These are phyloP conservation scores for Mythimna lalbum DNA, from an alignment of 2,888 invertebrate species.

Conservation along the genomic window DNA sequence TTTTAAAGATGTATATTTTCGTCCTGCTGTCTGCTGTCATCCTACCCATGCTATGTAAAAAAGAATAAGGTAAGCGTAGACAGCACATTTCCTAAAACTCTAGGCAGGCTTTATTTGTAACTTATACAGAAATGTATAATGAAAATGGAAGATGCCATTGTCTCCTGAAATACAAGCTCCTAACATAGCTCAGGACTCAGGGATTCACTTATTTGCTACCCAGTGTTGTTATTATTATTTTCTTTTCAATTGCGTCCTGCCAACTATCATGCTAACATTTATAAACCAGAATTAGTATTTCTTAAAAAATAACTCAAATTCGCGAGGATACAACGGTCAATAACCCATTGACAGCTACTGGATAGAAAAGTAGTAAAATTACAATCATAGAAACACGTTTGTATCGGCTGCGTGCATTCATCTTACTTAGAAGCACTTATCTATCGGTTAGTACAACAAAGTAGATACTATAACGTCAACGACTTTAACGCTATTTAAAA, in stretches of 20 bases:
- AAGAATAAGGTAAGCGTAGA: too few species aligned
- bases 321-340: background rate
- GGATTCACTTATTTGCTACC: too few species aligned
- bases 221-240: too few species aligned
- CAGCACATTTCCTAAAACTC: too few species aligned
- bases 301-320: background rate
- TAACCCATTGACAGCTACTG: background rate
- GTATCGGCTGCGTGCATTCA: slow-evolving; percentile 2
- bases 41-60: too few species aligned
- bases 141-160: too few species aligned
- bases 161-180: too few species aligned
- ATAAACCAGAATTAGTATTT: background rate
- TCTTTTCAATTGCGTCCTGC: background rate
- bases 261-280: background rate
- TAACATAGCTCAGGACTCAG: too few species aligned
- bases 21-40: too few species aligned
- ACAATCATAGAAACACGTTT: background rate
- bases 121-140: too few species aligned
- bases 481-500: background rate
- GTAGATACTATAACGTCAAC: slow-evolving; percentile 5
- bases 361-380: background rate
- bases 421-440: slow-evolving; percentile 29
- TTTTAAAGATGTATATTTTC: too few species aligned
- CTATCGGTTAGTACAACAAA: slow-evolving; percentile 20
- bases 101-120: too few species aligned